Evolutionary conservation across 2,797 vertebrate genomes (phyloP), one percentile per base, ranked within the genome.

Genomic region (Malurus splendens): DNA sequence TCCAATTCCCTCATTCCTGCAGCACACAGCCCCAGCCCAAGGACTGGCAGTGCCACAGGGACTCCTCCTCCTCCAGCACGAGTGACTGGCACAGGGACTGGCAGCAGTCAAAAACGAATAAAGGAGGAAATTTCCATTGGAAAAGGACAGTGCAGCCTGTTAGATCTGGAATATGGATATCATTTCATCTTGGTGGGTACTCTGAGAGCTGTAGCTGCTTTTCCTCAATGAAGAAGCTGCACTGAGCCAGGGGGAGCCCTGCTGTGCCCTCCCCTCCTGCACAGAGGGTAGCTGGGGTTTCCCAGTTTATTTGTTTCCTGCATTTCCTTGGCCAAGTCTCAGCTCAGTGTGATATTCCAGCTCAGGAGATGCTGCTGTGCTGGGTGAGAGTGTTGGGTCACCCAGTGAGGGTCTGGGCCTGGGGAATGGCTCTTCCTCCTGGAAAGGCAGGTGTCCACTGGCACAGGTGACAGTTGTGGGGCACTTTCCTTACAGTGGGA

Each of bases 241-340:
- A 11, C 10, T 6, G 9, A 80, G 45, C 32, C 39, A 54, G 22
- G n/a, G 32, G 16, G 38, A 55, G 41, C 19, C 27, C 14, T 54
- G 33, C 59, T 2, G 0, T 59, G 30, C 12, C 27, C 39, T 45
- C 54, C 0, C 0, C 50, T 50, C 10, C 5, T 6, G 22, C n/a
- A 7, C 9, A 5, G 66, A 60, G 42, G 3, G 14, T 17, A 33
- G 18, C 33, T 78, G 50, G 32, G 30, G 18, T 50, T 38, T 44
- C 1, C 0, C n/a, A 22, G 23, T 36, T 59, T 10, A 18, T 52
- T 61, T 78, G 39, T 65, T 41, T 44, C 9, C 23, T 12, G 14
- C 0, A 0, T 48, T 39, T 42, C 30, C 55, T 60, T 30, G 20
- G 7, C 33, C 66, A 56, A 30, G 9, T 22, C 41, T 72, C 55